phyloP scores from a whole-genome alignment of 2,888 invertebrate genomes.

The Tenodera sinensis region DNA sequence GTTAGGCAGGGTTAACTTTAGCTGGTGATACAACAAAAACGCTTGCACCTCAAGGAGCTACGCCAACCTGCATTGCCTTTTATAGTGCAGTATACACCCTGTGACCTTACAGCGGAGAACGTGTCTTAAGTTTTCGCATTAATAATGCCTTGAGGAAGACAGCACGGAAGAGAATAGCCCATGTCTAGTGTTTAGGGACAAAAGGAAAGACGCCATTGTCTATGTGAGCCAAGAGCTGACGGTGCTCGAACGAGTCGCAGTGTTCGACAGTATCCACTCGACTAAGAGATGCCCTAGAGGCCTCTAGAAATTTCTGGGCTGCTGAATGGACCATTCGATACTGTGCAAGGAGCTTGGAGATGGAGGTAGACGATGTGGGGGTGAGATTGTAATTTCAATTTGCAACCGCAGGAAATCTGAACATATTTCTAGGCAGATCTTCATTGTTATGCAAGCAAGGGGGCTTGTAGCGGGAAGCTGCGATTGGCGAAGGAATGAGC shows the following conservation, averaged over 20 bases:
- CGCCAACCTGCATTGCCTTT: too few relatives aligned
- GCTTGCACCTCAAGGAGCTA: too few relatives aligned
- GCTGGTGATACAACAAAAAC: too few relatives aligned
- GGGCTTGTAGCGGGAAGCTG: not conserved
- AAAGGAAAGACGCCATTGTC: not conserved
- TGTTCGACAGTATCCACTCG: not conserved
- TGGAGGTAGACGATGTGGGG: not conserved
- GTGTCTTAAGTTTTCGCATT: not conserved
- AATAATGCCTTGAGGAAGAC: not conserved
- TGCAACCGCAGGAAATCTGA: constrained; percentile 23
- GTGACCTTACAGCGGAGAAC: not conserved
- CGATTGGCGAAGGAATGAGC: constrained; percentile 11
- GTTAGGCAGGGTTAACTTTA: too few relatives aligned
- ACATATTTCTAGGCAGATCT: constrained; percentile 25
- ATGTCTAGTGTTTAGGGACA: not conserved
- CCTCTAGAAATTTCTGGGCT: not conserved
- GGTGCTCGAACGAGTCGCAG: not conserved
- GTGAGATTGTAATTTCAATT: constrained; percentile 30
- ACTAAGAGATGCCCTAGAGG: not conserved
- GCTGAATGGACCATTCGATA: not conserved
- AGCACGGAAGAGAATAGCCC: not conserved
- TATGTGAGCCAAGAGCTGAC: not conserved
- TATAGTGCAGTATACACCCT: too few relatives aligned
- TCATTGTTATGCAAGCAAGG: constrained; percentile 25
- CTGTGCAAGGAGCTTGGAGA: not conserved